Conservation (phyloP, 2,797 vertebrate genomes). For the Manis crassicaudata region DNA sequence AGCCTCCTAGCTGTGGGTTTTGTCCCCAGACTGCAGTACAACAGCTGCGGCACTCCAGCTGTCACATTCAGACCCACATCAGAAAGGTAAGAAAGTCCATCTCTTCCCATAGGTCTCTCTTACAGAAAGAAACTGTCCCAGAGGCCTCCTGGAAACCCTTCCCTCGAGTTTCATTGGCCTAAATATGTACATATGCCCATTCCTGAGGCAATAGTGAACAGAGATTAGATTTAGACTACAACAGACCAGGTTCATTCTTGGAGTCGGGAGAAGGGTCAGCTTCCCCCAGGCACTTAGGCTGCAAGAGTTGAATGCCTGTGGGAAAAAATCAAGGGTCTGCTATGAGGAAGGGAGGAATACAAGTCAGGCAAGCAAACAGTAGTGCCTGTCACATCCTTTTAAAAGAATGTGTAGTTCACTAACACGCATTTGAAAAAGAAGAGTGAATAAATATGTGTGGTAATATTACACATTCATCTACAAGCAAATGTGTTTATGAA, state of each 20-base stretch:
- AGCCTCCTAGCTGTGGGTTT: not conserved
- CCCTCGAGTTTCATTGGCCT: not conserved
- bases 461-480: not conserved
- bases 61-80: not conserved
- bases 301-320: not conserved
- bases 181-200: not conserved
- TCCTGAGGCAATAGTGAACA: not conserved
- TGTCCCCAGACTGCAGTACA: not conserved
- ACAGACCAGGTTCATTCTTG: not conserved
- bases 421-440: not conserved
- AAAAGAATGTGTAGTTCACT: not conserved
- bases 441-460: not conserved
- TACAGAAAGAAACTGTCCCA: not conserved
- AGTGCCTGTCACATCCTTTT: not conserved
- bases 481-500: not conserved
- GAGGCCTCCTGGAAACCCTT: not conserved
- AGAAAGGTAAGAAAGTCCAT: not conserved
- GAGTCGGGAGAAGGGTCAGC: not conserved
- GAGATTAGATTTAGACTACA: not conserved
- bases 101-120: not conserved
- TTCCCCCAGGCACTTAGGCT: not conserved
- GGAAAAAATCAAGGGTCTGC: not conserved
- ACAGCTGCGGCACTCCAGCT: not conserved
- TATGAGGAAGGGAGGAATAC: not conserved
- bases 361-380: not conserved